Evolutionary conservation across 92 coral and sea anemone species (phyloP).

Genomic region (Actinernus sp.): DNA sequence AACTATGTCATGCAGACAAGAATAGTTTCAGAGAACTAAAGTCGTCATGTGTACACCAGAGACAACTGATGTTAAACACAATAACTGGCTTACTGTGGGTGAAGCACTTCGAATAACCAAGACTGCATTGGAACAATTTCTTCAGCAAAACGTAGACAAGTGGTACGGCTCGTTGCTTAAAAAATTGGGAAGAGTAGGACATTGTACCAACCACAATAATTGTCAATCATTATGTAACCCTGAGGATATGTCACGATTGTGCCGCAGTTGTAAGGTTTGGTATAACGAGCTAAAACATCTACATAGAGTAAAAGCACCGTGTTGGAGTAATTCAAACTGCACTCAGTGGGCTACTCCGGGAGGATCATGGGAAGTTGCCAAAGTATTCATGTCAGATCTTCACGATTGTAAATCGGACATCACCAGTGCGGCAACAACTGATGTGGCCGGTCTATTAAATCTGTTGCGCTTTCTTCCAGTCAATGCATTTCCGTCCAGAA

Average conservation of each 20-base stretch:
- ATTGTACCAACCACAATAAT: background rate
- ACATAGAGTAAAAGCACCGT: background rate
- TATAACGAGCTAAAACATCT: background rate
- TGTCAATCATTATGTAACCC: too few species aligned
- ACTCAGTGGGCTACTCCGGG: too few species aligned
- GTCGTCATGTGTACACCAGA: background rate
- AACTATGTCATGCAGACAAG: too few species aligned
- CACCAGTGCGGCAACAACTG: background rate
- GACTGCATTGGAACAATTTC: too few species aligned
- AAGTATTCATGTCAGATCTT: constrained; percentile 3
- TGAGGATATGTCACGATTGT: too few species aligned
- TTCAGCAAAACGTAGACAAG: too few species aligned
- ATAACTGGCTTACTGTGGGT: constrained; percentile 5
- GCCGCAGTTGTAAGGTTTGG: background rate
- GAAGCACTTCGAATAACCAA: too few species aligned
- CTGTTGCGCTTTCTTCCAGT: too few species aligned
- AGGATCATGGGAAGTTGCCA: constrained; percentile 8
- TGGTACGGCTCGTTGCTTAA: background rate
- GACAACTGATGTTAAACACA: background rate
- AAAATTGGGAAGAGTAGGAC: background rate
- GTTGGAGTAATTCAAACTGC: background rate
- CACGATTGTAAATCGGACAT: background rate
- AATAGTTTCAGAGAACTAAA: too few species aligned
- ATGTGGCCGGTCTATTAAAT: too few species aligned
- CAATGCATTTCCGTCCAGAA: too few species aligned